phyloP scores from a whole-genome alignment of 2,797 vertebrate species.

The Selene dorsalis region DNA sequence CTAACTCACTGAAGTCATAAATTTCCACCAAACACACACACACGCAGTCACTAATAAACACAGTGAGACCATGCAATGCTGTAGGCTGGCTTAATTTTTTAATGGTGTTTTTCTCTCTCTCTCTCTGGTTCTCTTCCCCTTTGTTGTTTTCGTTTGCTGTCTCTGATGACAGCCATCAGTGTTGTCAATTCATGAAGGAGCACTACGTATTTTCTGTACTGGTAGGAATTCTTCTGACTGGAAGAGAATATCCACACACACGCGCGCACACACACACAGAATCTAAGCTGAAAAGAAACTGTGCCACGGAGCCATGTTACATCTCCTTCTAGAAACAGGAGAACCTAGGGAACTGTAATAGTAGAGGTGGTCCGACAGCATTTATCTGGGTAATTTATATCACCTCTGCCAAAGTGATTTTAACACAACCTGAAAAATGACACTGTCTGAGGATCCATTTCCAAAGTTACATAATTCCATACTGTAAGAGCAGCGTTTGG shows the following conservation, averaged over 20 bases:
- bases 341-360: constrained; percentile 49
- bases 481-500: constrained; percentile 46
- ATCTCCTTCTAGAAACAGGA: constrained; percentile 48
- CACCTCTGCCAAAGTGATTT: constrained; percentile 68
- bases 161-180: constrained; percentile 54
- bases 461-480: constrained; percentile 56
- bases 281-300: constrained; percentile 36
- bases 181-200: constrained; percentile 62
- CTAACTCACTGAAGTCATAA: constrained; percentile 62
- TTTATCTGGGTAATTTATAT: constrained; percentile 73
- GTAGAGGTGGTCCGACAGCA: constrained; percentile 57
- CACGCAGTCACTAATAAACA: constrained; percentile 17
- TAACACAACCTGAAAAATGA: constrained; percentile 71
- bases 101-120: constrained; percentile 39
- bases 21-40: constrained; percentile 54
- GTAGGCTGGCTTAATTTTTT: constrained; percentile 63
- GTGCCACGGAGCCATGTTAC: constrained; percentile 46
- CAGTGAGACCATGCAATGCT: constrained; percentile 33
- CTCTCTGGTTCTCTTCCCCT: not conserved
- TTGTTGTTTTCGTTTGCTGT: constrained; percentile 44
- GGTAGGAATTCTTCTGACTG: constrained; percentile 54
- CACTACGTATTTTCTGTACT: constrained; percentile 32
- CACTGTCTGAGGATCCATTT: constrained; percentile 63
- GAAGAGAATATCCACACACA: constrained; percentile 37
- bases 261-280: constrained; percentile 8